Evolutionary conservation across 2,113 vertebrate genomes (phyloP).

Genomic region (Peromyscus maniculatus): DNA sequence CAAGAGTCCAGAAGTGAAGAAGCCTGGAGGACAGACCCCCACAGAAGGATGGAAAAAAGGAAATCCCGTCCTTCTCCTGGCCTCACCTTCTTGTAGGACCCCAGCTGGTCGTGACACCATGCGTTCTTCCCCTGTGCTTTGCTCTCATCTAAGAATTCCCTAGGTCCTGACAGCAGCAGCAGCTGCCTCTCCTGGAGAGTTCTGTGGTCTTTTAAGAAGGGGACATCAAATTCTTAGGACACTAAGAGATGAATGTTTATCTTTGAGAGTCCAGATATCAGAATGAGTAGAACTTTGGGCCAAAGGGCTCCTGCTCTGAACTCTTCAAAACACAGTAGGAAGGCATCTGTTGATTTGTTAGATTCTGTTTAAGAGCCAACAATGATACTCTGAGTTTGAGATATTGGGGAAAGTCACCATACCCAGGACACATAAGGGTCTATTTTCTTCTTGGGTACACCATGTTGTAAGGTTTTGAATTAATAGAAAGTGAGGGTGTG

Average conservation of each 20-base stretch:
- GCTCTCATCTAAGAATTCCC: neutral
- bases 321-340: slow-evolving; percentile 5
- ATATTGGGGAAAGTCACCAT: neutral
- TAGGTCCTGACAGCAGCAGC: neutral
- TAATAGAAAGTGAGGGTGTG: neutral
- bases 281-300: slow-evolving; percentile 1
- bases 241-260: neutral
- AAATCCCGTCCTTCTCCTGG: accelerated
- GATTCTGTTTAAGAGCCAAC: neutral
- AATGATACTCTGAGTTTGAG: neutral
- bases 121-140: neutral
- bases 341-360: neutral
- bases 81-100: neutral
- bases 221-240: neutral
- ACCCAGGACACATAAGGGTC: neutral
- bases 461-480: slow-evolving; percentile 69
- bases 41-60: neutral
- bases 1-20: neutral
- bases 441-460: slow-evolving; percentile 54
- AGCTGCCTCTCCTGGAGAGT: neutral
- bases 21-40: neutral
- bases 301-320: neutral
- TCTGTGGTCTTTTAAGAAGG: neutral
- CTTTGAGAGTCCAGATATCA: neutral
- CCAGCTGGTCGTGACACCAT: neutral